Evolutionary conservation across 2,888 invertebrate species (phyloP).

Genomic region (Galeopsomyia nigrocyanea): DNA sequence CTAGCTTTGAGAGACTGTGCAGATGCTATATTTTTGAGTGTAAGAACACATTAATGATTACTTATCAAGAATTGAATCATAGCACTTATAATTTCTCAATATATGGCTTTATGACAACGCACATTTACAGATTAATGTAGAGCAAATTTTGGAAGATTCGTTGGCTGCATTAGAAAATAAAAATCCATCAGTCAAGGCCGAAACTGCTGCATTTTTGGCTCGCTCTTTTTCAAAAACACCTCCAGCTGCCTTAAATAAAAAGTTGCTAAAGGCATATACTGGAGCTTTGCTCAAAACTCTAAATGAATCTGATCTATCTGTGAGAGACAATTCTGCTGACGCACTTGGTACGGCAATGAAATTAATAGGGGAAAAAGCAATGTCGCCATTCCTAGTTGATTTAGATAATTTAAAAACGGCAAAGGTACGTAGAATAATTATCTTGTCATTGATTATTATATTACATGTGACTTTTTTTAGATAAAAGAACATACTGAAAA

Average conservation of each 20-base stretch:
- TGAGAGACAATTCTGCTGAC: conserved; percentile 92
- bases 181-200: conserved; percentile 91
- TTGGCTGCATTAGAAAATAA: conserved; percentile 90
- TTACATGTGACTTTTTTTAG: conserved; percentile 57
- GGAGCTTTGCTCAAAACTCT: conserved; percentile 83
- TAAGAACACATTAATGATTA: conserved; percentile 68
- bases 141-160: conserved; percentile 88
- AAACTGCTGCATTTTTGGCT: conserved; percentile 87
- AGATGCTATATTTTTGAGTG: conserved; percentile 87
- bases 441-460: neutral
- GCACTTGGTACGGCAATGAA: conserved; percentile 95
- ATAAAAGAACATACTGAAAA: conserved; percentile 95
- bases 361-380: conserved; percentile 91
- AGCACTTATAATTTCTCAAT: neutral
- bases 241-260: conserved; percentile 88
- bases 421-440: conserved; percentile 72
- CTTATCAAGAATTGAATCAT: neutral
- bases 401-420: conserved; percentile 91
- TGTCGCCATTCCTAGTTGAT: conserved; percentile 88
- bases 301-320: conserved; percentile 88
- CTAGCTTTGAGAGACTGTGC: conserved; percentile 88
- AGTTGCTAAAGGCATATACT: conserved; percentile 86
- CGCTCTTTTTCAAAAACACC: conserved; percentile 87
- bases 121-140: conserved; percentile 80
- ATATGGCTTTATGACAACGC: neutral